Base-by-base conservation (phyloP, 2,888 invertebrate species). In the Hirtodrosophila cameraria region DNA sequence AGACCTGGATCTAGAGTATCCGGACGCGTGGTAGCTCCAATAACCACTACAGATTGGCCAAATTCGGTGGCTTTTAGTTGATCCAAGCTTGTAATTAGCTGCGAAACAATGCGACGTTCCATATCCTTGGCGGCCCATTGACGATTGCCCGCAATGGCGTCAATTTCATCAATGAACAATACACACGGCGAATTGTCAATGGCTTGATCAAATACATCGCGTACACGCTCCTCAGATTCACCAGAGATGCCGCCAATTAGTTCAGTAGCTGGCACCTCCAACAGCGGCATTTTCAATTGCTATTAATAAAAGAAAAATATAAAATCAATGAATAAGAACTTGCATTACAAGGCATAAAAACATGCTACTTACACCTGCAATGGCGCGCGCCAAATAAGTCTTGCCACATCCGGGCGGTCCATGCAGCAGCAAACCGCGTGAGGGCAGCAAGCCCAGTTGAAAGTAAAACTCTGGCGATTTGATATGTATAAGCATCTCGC, bases 381-480 rank as follows among this genome's bases (percentile, higher is more conserved):
- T 95, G 1, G 96, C 96, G 88, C 95, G 93, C 0, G 96, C 97
- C 59, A 97, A 87, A 52, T 96, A 92, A 2, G 96, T 96, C 91
- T 97, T 97, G 0, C 99, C 99, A 89, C 97, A 97, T 0, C 99
- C 99, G 0, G 99, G 97, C 0, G 99, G 99, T 0, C 99, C 99
- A 90, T 99, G 98, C 39, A 99, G 92, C 43, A 99, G 91, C 81
- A 99, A 95, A 18, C 98, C 99, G 86, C 97, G 93, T 0, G 98
- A 97, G 30, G 98, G 96, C 68, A 95, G 94, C 48, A 97, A 94
- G 1, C 97, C 97, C 65, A 98, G 92, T 73, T 94, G 93, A 58
- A 92, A 92, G 90, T 97, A 98, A n/a, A 98, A 94, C 90, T 97
- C 96, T 1, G 98, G 97, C 86, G 97, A 96, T 83, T 95, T 95